Conservation (phyloP, 2,888 invertebrate species). For the Trachelus tabidus region DNA sequence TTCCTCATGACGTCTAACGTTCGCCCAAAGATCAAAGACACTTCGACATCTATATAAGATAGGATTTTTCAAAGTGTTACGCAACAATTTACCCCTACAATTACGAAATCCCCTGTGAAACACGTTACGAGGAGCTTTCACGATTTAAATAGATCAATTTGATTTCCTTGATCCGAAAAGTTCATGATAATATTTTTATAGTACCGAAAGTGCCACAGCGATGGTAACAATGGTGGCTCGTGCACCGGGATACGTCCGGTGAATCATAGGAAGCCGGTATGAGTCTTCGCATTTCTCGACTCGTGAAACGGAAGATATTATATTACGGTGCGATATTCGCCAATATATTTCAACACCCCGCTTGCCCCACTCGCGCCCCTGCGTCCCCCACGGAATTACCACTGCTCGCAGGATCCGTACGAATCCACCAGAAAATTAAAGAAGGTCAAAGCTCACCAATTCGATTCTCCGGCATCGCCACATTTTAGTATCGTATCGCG, state of each 20-base stretch:
- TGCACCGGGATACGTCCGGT: constrained; percentile 22
- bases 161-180: neutral
- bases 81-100: too few species aligned
- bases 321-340: constrained; percentile 29
- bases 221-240: constrained; percentile 15
- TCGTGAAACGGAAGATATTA: constrained; percentile 41
- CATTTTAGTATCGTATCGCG: constrained; percentile 37
- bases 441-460: constrained; percentile 14
- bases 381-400: too few species aligned
- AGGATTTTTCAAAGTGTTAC: too few species aligned
- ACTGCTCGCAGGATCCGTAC: too few species aligned
- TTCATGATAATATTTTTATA: constrained; percentile 7
- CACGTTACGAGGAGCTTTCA: too few species aligned
- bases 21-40: too few species aligned
- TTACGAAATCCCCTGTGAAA: too few species aligned
- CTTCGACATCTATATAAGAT: too few species aligned
- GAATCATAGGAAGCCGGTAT: constrained; percentile 29
- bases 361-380: neutral
- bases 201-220: constrained; percentile 24
- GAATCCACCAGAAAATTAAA: neutral
- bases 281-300: constrained; percentile 25
- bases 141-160: too few species aligned
- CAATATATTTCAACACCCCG: constrained; percentile 26
- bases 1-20: neutral
- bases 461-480: constrained; percentile 31